Conservation (phyloP, 1,140 invertebrate species). For the Euwallacea similis region DNA sequence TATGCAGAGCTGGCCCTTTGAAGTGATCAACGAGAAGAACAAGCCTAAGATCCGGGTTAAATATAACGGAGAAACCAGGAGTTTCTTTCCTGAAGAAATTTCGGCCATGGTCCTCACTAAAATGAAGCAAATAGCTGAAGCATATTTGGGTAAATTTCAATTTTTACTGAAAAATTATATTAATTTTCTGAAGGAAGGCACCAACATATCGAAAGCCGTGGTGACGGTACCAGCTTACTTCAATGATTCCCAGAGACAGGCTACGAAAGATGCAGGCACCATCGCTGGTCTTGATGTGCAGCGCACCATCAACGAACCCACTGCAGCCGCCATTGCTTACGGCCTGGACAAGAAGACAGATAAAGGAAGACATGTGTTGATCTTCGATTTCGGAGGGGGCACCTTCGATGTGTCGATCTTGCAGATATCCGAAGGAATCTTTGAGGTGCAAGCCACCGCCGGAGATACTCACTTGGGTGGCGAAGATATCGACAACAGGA, state of each 20-base stretch:
- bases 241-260: conserved; percentile 52
- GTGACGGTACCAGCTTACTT: conserved; percentile 57
- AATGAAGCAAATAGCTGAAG: conserved; percentile 70
- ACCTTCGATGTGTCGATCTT: conserved; percentile 72
- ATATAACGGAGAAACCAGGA: conserved; percentile 59
- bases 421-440: conserved; percentile 67
- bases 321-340: conserved; percentile 70
- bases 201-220: conserved; percentile 53
- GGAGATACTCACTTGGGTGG: conserved; percentile 68
- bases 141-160: conserved; percentile 50
- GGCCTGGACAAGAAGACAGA: conserved; percentile 64
- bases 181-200: conserved; percentile 7
- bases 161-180: not conserved
- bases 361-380: conserved; percentile 62
- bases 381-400: conserved; percentile 62
- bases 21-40: conserved; percentile 62
- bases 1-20: conserved; percentile 68
- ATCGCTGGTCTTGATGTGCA: conserved; percentile 67
- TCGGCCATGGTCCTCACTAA: conserved; percentile 82
- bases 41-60: conserved; percentile 64
- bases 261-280: conserved; percentile 58
- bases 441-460: conserved; percentile 62
- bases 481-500: conserved; percentile 77
- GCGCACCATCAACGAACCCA: conserved; percentile 73
- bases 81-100: conserved; percentile 69